Evolutionary conservation across 2,113 vertebrate genomes (phyloP), one percentile per base, ranked within the genome.

Genomic region (Ammodytes marinus): DNA sequence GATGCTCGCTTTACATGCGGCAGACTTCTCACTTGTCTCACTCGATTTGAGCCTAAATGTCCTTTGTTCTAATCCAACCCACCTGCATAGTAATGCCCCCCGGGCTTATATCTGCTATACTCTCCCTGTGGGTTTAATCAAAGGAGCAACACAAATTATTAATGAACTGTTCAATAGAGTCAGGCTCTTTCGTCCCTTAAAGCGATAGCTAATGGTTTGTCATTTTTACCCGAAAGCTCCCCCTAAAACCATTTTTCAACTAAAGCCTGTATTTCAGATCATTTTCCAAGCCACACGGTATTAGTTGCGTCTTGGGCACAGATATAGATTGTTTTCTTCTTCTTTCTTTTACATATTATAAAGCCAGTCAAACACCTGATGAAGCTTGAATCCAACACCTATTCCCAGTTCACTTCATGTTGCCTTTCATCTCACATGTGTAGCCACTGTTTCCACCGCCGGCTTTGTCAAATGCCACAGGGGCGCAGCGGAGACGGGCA

Each of bases 361-460:
- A 92, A 94, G 91, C 82, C 92, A 93, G 94, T 91, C 90, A 61
- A 93, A 91, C 89, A 94, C 88, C 88, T 92, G 91, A 92, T 92
- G 92, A 93, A 91, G 93, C 94, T 84, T 92, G 88, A 95, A 94
- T 74, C 78, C 66, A 89, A 91, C 6, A 69, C 27, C 49, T 88
- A 92, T 92, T 93, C 93, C 92, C 94, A 89, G 43, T 63, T 77
- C 79, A 66, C 58, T 14, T 90, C 83, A 37, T 86, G 86, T 90
- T 88, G 79, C 74, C 37, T 87, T 91, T 88, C 70, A 78, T 87
- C 86, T 90, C 90, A 81, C 77, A 68, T 49, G 88, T 82, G 86
- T 82, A 84, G 77, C 77, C 77, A 39, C 54, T 39, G 77, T 87
- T 73, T 78, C 72, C 71, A 55, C 27, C 57, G 2, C 64, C 2